phyloP scores from a whole-genome alignment of 37 sponge, comb jelly and placozoan genomes.

The Haliclona indistincta region DNA sequence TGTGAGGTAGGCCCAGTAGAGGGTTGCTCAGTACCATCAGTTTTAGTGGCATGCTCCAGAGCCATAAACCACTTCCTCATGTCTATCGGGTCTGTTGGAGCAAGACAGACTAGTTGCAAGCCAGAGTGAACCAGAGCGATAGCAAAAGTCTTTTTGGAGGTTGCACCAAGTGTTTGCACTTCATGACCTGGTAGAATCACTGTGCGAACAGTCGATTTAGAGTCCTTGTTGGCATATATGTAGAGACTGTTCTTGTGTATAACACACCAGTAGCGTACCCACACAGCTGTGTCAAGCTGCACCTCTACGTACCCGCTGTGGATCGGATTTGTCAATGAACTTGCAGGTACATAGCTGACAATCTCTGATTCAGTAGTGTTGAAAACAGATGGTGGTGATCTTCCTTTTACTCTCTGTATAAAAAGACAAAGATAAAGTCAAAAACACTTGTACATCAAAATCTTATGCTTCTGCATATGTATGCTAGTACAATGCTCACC shows the following conservation, averaged over 20 bases:
- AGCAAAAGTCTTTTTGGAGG: constrained; percentile 13
- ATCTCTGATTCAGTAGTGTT: constrained; percentile 20
- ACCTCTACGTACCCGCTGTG: constrained; percentile 45
- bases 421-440: neutral
- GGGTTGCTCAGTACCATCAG: constrained; percentile 14
- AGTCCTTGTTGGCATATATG: constrained; percentile 49
- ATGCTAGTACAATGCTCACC: no score
- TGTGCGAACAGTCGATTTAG: constrained; percentile 29
- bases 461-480: no score
- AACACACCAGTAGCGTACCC: constrained; percentile 64
- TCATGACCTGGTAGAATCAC: constrained; percentile 53
- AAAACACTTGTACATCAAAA: no score
- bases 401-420: neutral
- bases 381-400: no score
- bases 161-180: constrained; percentile 1
- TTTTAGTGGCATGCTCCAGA: constrained; percentile 33
- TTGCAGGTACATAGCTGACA: constrained; percentile 39
- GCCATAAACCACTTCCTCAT: constrained; percentile 52
- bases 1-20: no score
- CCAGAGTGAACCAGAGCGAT: constrained; percentile 30
- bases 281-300: constrained; percentile 35
- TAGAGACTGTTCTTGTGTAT: constrained; percentile 45
- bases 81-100: constrained; percentile 31
- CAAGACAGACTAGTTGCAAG: constrained; percentile 15
- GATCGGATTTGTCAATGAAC: constrained; percentile 5